Evolutionary conservation across 2,888 invertebrate genomes (phyloP).

Genomic region (Chrysolina haemoptera): DNA sequence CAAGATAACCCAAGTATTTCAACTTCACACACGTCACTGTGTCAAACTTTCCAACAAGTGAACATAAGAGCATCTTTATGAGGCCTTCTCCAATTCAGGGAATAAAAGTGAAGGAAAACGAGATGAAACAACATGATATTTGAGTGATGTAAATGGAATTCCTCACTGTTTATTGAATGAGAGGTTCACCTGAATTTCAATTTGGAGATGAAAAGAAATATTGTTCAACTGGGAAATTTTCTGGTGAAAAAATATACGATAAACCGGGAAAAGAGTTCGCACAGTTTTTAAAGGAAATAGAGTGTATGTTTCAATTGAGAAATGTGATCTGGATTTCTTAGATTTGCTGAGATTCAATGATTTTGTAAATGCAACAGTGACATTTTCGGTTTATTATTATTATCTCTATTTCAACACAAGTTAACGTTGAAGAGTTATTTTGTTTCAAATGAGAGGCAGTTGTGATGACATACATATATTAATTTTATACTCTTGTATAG

Average conservation of each 20-base stretch:
- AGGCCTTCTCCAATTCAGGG: neutral
- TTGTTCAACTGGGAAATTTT: slow-evolving; percentile 1
- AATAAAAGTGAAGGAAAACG: neutral
- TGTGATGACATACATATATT: no score
- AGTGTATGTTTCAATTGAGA: no score
- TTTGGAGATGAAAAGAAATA: neutral
- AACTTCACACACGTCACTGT: neutral
- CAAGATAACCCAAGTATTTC: neutral
- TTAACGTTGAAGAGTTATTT: no score
- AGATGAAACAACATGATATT: neutral
- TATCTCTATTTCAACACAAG: no score
- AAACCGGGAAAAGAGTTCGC: neutral
- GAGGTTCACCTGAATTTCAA: neutral
- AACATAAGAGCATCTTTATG: neutral
- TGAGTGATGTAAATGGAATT: slow-evolving; percentile 9
- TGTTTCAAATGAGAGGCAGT: no score
- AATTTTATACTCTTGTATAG: no score
- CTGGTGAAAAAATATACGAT: neutral
- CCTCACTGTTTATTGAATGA: neutral
- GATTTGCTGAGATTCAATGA: no score
- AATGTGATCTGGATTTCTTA: no score
- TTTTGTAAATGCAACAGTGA: no score
- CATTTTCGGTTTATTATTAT: no score
- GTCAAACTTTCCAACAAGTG: slow-evolving; percentile 3
- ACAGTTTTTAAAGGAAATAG: no score